Conservation (phyloP, 2,113 vertebrate genomes). For the Dunckerocampus dactyliophorus region DNA sequence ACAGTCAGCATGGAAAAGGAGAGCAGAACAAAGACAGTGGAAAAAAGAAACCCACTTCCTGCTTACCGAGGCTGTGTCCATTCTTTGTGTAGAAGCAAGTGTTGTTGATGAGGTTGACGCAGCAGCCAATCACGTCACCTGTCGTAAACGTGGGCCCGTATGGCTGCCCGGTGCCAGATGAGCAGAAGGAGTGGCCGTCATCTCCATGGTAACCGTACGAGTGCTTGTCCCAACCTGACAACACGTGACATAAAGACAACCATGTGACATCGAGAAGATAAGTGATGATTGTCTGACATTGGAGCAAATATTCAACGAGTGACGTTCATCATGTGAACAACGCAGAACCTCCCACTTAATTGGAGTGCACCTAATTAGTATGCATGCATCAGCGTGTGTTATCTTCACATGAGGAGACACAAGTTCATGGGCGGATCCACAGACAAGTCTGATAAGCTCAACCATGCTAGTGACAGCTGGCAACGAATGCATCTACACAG, state of each 20-base stretch:
- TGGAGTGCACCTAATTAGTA: too few species aligned
- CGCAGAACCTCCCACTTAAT: too few species aligned
- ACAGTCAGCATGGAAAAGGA: slow-evolving; percentile 10
- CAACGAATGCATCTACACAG: too few species aligned
- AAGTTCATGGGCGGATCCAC: too few species aligned
- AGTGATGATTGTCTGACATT: not conserved
- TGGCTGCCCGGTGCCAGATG: slow-evolving; percentile 93
- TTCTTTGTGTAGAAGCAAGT: slow-evolving; percentile 98
- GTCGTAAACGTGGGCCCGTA: slow-evolving; percentile 97
- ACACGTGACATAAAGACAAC: not conserved
- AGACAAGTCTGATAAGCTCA: too few species aligned
- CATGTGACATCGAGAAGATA: not conserved
- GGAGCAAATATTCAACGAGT: too few species aligned
- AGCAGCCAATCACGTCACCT: slow-evolving; percentile 97
- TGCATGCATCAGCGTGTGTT: too few species aligned
- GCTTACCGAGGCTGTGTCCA: slow-evolving; percentile 90
- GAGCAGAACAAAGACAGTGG: not conserved
- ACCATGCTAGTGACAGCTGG: too few species aligned
- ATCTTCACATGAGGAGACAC: too few species aligned
- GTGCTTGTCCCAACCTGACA: slow-evolving; percentile 95
- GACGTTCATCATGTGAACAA: too few species aligned
- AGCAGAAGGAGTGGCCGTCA: slow-evolving; percentile 97
- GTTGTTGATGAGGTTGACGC: slow-evolving; percentile 97
- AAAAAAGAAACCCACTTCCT: not conserved
- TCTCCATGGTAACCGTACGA: slow-evolving; percentile 98